Base-by-base conservation (phyloP, 2,113 vertebrate genomes). In the Psammodynastes pulverulentus region DNA sequence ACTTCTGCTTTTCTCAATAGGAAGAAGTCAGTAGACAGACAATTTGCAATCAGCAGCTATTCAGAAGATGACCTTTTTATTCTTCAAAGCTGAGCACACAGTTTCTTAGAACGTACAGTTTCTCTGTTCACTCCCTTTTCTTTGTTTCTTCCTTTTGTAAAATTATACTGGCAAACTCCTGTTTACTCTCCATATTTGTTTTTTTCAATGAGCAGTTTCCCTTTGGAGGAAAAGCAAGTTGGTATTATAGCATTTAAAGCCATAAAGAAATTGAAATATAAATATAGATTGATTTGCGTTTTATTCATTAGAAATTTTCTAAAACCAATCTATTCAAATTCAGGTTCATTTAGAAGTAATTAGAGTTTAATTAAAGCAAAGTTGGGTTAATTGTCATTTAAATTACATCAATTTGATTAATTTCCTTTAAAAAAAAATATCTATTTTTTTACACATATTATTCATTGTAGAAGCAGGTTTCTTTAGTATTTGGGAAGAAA, bases 321-420 rank as follows among this genome's bases (percentile, higher is more conserved):
- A 43, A 86, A 92, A 62, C 79, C 51, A 84, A 89, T 92, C 88
- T 79, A 89, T 89, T 89, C 52, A 85, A 85, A 89, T 92, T 89
- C 85, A 53, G 89, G 87, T 49, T 92, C 49, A 92, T 92, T 92
- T 89, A 56, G 79, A 89, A 62, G 72, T 89, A 89, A 92, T 92
- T 89, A 21, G 45, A 62, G 51, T 89, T 92, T 86, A 89, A 92
- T 92, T 92, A 89, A 34, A 92, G 72, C 53, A 46, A 89, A 89
- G 45, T 85, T 45, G 58, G 91, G 46, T 92, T 92, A 92, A 89
- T 92, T 86, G 45, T 58, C 48, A 85, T 89, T 85, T 92, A 92
- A 53, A 89, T 49, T 84, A 49, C 88, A 89, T 89, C 53, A 62
- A 23, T 89, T 92, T 89, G 87, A 89, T 92, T 89, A 89, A 92